phyloP scores from a whole-genome alignment of 2,797 vertebrate species.

The Echeneis naucrates region DNA sequence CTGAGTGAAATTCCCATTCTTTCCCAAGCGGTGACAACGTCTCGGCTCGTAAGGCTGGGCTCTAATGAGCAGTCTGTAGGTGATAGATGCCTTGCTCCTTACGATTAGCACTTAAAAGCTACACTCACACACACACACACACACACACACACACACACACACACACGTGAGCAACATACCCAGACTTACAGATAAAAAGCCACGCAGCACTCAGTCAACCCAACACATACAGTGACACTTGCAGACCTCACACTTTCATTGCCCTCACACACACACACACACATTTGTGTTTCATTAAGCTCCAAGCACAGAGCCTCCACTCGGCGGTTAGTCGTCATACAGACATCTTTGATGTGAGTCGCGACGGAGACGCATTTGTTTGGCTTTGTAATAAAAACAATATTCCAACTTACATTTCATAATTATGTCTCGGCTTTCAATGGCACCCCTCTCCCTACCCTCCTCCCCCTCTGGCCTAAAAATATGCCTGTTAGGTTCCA shows the following conservation, averaged over 20 bases:
- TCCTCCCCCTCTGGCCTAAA: constrained; percentile 35
- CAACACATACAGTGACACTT: constrained; percentile 56
- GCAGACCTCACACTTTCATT: constrained; percentile 70
- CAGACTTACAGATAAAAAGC: constrained; percentile 57
- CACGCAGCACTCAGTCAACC: constrained; percentile 31
- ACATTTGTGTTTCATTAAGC: constrained; percentile 84
- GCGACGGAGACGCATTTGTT: constrained; percentile 81
- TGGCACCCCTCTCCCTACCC: constrained; percentile 23
- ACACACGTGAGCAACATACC: constrained; percentile 62
- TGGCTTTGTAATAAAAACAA: constrained; percentile 88
- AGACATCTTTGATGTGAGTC: constrained; percentile 82
- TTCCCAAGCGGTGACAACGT: constrained; percentile 60
- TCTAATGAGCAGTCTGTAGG: constrained; percentile 78
- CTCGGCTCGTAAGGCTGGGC: constrained; percentile 61
- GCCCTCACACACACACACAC: constrained; percentile 66
- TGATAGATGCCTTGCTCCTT: constrained; percentile 62
- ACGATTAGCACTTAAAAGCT: constrained; percentile 17
- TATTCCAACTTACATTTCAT: constrained; percentile 82
- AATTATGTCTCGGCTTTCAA: constrained; percentile 80
- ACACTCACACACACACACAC: constrained; percentile 48
- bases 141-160: constrained; percentile 56
- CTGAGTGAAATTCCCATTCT: constrained; percentile 73
- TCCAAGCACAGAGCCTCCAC: constrained; percentile 61
- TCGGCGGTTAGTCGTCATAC: constrained; percentile 76
- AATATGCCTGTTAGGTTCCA: constrained; percentile 63